Base-by-base conservation (phyloP, 1,140 invertebrate genomes). In the Drosophila ohnishii region DNA sequence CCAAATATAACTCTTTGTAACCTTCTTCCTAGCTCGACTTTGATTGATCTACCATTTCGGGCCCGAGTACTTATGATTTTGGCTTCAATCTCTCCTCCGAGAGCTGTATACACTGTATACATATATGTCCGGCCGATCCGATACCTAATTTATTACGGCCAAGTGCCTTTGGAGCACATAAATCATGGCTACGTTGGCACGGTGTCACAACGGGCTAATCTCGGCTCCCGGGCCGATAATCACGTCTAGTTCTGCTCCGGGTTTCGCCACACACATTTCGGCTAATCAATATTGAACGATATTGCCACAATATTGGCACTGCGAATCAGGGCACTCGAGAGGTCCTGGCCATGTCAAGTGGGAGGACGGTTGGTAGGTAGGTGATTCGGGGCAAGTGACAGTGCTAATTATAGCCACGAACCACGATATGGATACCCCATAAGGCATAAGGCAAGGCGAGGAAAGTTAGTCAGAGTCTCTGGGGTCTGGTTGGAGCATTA, bases 241-340 rank as follows among this genome's bases (percentile, higher is more conserved):
- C 73, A 59, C 72, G 60, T 75, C 50, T 40, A 55, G n/a, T 34
- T 3, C 11, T 10, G 39, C 16, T 44, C 42, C 35, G 34, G 32
- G 11, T 48, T 40, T 22, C 56, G 56, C 25, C 32, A 14, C 50
- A 9, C 42, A 42, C 39, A 59, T 57, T 58, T 47, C 6, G 65
- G 19, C 58, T 77, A 77, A 77, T 77, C 64, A 78, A 78, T 71
- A 51, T 37, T 78, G 64, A 78, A 59, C 47, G 58, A 78, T 78
- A 78, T 78, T 77, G 75, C 44, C 65, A 78, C 40, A 78, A 78
- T 77, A 78, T 77, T 78, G 75, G 64, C 74, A 77, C 61, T 75
- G 57, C 58, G 28, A 40, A 59, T 25, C 58, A 16, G 34, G 45
- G 13, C 47, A 32, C 45, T 39, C 44, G 35, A 66, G 45, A 47